phyloP scores from a whole-genome alignment of 2,888 invertebrate species.

The Hymenopus coronatus region DNA sequence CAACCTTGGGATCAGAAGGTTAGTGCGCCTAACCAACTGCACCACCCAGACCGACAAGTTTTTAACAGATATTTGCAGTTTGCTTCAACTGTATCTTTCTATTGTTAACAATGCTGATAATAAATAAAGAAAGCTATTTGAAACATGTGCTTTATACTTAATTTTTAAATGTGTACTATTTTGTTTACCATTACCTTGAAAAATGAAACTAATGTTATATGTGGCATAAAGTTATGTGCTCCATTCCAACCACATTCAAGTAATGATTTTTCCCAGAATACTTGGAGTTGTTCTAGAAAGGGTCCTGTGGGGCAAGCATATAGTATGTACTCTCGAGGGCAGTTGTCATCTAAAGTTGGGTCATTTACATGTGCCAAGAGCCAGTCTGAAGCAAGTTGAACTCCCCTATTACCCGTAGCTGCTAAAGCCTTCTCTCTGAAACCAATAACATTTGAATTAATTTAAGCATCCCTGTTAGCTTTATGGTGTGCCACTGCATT shows the following conservation, averaged over 20 bases:
- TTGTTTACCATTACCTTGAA: constrained; percentile 63
- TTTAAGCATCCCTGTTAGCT: neutral
- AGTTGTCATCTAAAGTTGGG: constrained; percentile 70
- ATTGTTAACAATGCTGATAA: too few relatives aligned
- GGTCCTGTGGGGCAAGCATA: constrained; percentile 82
- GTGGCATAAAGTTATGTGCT: constrained; percentile 86
- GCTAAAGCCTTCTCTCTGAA: constrained; percentile 83
- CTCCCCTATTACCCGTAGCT: constrained; percentile 83
- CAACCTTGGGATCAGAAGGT: too few relatives aligned
- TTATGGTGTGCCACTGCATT: neutral
- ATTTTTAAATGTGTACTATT: too few relatives aligned
- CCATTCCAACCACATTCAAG: constrained; percentile 80
- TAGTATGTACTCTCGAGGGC: constrained; percentile 80
- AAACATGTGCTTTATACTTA: too few relatives aligned
- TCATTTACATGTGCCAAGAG: constrained; percentile 86
- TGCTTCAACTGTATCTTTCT: too few relatives aligned
- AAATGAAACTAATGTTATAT: constrained; percentile 85
- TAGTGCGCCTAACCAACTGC: too few relatives aligned
- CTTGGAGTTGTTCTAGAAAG: constrained; percentile 67
- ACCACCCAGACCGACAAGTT: too few relatives aligned
- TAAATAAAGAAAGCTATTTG: too few relatives aligned
- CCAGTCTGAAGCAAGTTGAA: constrained; percentile 89
- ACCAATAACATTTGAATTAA: neutral
- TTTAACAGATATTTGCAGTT: too few relatives aligned
- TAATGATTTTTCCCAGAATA: constrained; percentile 77